Evolutionary conservation across 2,797 vertebrate species (phyloP).

Genomic region (Otolemur crassicaudatus): DNA sequence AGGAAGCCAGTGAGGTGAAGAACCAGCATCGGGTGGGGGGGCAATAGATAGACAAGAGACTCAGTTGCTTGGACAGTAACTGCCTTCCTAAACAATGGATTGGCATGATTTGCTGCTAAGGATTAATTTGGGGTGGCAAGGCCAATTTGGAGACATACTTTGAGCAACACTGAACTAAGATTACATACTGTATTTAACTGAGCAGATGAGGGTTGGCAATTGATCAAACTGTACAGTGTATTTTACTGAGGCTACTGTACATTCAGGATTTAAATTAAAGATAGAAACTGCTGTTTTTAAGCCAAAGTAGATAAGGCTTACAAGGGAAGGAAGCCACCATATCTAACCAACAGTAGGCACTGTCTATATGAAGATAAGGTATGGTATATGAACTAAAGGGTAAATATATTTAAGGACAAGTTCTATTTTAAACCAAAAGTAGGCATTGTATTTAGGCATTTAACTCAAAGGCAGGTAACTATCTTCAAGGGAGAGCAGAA

Average conservation of each 20-base stretch:
- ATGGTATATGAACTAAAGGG: background rate
- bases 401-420: background rate
- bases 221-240: rapidly evolving
- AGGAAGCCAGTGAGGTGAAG: background rate
- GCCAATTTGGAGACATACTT: background rate
- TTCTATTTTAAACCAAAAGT: background rate
- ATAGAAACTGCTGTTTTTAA: background rate
- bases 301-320: background rate
- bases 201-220: background rate
- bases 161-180: background rate
- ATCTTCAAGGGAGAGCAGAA: background rate
- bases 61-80: background rate
- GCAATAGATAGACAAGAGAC: too few relatives aligned
- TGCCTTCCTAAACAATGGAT: background rate
- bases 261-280: background rate
- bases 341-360: background rate
- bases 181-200: background rate
- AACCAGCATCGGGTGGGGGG: too few relatives aligned
- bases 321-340: background rate
- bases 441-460: background rate
- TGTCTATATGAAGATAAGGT: background rate
- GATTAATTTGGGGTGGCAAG: background rate
- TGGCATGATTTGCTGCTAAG: background rate
- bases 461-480: background rate
- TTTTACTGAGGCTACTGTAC: background rate